phyloP scores from a whole-genome alignment of 2,797 vertebrate species.

The Falco novaeseelandiae region DNA sequence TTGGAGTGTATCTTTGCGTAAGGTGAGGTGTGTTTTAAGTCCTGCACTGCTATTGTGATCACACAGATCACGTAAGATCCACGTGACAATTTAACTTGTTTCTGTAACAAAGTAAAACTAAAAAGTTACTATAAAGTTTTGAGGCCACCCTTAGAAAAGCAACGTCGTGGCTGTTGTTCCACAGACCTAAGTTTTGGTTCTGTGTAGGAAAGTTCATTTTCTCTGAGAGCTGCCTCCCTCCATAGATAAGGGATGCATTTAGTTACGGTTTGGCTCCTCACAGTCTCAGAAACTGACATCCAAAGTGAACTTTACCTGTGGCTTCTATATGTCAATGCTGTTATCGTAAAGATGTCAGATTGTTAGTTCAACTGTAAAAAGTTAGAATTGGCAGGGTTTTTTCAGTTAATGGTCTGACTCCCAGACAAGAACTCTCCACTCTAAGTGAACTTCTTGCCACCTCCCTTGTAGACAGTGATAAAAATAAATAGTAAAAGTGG shows the following conservation, averaged over 20 bases:
- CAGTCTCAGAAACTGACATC: neutral
- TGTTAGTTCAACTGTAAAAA: neutral
- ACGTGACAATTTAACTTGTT: neutral
- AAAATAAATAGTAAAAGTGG: neutral
- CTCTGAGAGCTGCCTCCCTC: neutral
- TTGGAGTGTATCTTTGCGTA: neutral
- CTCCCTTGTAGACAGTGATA: neutral
- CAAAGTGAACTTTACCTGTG: neutral
- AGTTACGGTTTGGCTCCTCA: neutral
- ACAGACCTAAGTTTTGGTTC: neutral
- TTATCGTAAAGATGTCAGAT: neutral
- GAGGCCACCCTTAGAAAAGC: neutral
- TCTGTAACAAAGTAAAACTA: neutral
- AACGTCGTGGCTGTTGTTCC: neutral
- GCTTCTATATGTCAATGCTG: neutral
- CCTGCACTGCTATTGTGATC: neutral
- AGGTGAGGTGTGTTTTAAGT: neutral
- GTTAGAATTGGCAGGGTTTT: neutral
- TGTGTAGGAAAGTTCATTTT: neutral
- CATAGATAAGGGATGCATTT: neutral
- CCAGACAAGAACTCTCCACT: neutral
- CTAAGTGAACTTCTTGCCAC: neutral
- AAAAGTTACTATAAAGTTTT: neutral
- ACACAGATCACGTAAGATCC: fast-evolving
- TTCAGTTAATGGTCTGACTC: neutral